These are phyloP conservation scores for Rhopilema esculentum DNA, from an alignment of 30 jellyfish, hydroid and myxozoan genomes.

Conservation along the genomic window DNA sequence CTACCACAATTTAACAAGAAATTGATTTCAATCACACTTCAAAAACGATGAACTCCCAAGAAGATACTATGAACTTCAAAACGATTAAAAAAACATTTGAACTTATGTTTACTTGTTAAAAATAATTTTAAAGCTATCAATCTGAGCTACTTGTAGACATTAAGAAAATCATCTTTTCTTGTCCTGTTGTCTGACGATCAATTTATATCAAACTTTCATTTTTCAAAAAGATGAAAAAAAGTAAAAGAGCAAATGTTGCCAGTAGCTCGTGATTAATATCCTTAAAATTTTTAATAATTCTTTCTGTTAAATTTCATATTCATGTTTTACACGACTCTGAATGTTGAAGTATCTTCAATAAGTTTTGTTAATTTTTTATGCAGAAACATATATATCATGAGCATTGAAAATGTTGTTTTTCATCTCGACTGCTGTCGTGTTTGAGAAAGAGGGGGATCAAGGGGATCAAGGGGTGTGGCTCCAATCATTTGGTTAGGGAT, in stretches of 20 bases:
- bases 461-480: too few species aligned
- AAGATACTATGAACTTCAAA: not conserved
- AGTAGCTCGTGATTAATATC: not conserved
- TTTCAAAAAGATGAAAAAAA: not conserved
- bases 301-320: too few species aligned
- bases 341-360: not conserved
- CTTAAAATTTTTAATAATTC: not conserved
- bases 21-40: not conserved
- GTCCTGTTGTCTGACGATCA: too few species aligned
- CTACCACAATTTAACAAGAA: not conserved
- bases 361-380: not conserved
- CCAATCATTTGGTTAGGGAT: too few species aligned
- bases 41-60: not conserved
- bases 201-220: too few species aligned
- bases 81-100: not conserved
- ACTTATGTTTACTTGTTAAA: not conserved
- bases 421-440: not conserved
- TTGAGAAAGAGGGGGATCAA: too few species aligned
- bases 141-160: not conserved
- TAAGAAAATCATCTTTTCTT: too few species aligned
- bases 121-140: not conserved
- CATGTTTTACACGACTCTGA: not conserved
- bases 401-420: not conserved
- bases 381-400: not conserved
- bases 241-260: not conserved